Conservation (phyloP, 2,888 invertebrate species). For the Tiliacea aurago region DNA sequence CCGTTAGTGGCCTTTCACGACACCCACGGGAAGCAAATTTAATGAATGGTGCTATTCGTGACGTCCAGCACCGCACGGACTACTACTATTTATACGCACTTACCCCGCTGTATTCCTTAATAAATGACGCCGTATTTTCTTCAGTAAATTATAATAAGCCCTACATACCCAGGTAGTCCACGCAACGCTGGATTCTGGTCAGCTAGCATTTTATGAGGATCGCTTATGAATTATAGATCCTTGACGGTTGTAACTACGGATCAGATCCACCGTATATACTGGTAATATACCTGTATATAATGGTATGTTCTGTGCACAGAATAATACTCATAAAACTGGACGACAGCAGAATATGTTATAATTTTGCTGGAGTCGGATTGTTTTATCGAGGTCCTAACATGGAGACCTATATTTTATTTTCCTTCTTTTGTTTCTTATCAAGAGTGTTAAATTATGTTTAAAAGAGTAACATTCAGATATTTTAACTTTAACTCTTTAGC, state of each 20-base stretch:
- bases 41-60: too few species aligned
- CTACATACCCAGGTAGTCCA: conserved; percentile 13
- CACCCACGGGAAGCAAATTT: too few species aligned
- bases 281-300: conserved; percentile 34
- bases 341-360: conserved; percentile 51
- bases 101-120: conserved; percentile 1
- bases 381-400: background rate
- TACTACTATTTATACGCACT: too few species aligned
- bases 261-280: conserved; percentile 22
- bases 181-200: conserved; percentile 34
- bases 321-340: conserved; percentile 57
- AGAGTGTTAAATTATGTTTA: background rate
- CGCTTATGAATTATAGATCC: conserved; percentile 57
- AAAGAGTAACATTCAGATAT: background rate
- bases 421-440: background rate
- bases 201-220: conserved; percentile 51
- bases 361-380: conserved; percentile 9
- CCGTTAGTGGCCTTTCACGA: too few species aligned
- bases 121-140: conserved; percentile 23
- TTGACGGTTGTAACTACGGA: conserved; percentile 31
- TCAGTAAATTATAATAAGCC: conserved; percentile 15
- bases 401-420: background rate
- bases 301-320: conserved; percentile 39
- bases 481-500: background rate
- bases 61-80: too few species aligned